These are phyloP conservation scores for Zaprionus taronus DNA, from an alignment of 1,140 invertebrate genomes.

Conservation along the genomic window DNA sequence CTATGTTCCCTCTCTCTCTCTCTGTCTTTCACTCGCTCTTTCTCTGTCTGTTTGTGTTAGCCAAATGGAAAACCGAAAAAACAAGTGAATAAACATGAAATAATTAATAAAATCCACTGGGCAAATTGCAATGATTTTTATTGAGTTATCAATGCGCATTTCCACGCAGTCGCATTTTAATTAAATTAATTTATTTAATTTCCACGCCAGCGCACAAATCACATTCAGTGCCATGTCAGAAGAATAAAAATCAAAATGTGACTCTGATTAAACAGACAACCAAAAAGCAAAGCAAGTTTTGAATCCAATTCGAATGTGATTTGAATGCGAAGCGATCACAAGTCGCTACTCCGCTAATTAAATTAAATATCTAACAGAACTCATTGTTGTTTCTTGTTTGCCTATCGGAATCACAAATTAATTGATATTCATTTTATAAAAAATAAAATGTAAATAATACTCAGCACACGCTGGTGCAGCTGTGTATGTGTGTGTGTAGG, in stretches of 20 bases:
- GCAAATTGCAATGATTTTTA: slow-evolving; percentile 36
- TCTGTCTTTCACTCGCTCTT: background rate
- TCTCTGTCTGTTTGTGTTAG: slow-evolving; percentile 15
- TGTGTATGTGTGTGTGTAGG: background rate
- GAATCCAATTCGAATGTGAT: background rate
- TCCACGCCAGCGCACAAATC: slow-evolving; percentile 14
- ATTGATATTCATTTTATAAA: slow-evolving; percentile 35
- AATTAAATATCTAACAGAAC: slow-evolving; percentile 5
- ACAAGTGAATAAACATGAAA: slow-evolving; percentile 12
- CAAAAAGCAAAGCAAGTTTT: background rate
- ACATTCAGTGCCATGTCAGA: slow-evolving; percentile 20
- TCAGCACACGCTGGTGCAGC: too few relatives aligned
- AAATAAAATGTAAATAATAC: slow-evolving; percentile 1
- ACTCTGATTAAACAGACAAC: background rate
- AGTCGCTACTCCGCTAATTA: background rate
- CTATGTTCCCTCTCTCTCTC: background rate
- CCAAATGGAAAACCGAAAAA: slow-evolving; percentile 21
- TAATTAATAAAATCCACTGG: slow-evolving; percentile 27
- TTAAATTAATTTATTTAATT: slow-evolving; percentile 58
- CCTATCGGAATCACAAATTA: slow-evolving; percentile 20
- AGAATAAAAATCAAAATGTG: background rate
- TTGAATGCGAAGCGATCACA: background rate
- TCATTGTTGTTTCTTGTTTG: slow-evolving; percentile 2
- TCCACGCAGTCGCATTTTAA: slow-evolving; percentile 29
- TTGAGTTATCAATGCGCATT: slow-evolving; percentile 33